phyloP scores from a whole-genome alignment of 1,140 invertebrate species.

The Neodiprion virginianus region DNA sequence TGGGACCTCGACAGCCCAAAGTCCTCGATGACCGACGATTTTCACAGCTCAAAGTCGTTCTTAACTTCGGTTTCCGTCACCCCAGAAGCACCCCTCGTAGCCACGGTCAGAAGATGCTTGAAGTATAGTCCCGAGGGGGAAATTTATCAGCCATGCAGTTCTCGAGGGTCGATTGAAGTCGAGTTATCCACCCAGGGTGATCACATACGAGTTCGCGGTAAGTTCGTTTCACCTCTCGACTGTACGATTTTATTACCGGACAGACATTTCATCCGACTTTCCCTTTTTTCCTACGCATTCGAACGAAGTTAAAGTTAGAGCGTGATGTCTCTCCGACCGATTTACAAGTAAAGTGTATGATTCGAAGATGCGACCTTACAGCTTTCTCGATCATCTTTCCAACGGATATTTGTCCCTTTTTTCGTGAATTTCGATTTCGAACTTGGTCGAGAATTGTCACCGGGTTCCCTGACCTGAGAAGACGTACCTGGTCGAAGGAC shows the following conservation, averaged over 20 bases:
- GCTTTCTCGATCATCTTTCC: too few species aligned
- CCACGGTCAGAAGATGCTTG: constrained; percentile 57
- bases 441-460: too few species aligned
- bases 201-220: constrained; percentile 56
- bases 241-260: too few species aligned
- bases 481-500: not conserved
- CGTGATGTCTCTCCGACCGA: too few species aligned
- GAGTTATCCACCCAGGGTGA: constrained; percentile 51
- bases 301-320: too few species aligned
- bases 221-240: constrained; percentile 25
- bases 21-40: constrained; percentile 53
- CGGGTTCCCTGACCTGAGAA: too few species aligned
- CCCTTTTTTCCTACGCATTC: too few species aligned
- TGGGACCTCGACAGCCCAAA: constrained; percentile 57
- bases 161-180: constrained; percentile 56
- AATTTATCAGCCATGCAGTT: constrained; percentile 27
- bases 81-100: constrained; percentile 55
- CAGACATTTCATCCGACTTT: too few species aligned
- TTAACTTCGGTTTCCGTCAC: constrained; percentile 48
- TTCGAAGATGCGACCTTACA: too few species aligned
- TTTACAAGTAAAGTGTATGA: too few species aligned
- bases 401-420: too few species aligned
- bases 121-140: constrained; percentile 58
- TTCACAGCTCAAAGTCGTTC: constrained; percentile 54
- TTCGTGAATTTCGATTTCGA: too few species aligned